Evolutionary conservation across 2,797 vertebrate genomes (phyloP).

Genomic region (Varecia variegata): DNA sequence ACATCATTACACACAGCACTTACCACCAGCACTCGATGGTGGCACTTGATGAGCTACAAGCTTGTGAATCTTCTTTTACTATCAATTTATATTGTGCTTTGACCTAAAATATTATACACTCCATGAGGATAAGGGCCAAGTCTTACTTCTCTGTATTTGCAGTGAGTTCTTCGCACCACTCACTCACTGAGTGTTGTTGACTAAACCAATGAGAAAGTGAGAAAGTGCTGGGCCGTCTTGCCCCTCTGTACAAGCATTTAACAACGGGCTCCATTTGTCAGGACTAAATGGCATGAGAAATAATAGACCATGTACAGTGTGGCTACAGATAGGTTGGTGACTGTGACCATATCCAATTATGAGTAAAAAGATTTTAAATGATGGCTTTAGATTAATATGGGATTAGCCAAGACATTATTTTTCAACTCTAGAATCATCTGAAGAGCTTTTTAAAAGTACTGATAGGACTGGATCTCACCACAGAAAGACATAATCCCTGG

Average conservation of each 20-base stretch:
- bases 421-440: not conserved
- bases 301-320: not conserved
- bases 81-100: not conserved
- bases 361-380: not conserved
- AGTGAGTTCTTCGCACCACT: not conserved
- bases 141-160: not conserved
- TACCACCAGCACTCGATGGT: fast-evolving
- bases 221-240: fast-evolving
- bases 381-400: not conserved
- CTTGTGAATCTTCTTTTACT: not conserved
- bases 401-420: not conserved
- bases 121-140: not conserved
- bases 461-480: not conserved
- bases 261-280: fast-evolving
- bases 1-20: not conserved
- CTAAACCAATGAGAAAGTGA: not conserved
- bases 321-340: not conserved
- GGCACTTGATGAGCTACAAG: not conserved
- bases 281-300: not conserved
- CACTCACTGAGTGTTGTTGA: not conserved
- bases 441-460: not conserved
- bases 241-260: not conserved
- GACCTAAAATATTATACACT: not conserved
- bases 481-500: not conserved
- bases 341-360: not conserved